Evolutionary conservation across 1,140 invertebrate species (phyloP), one percentile per base, ranked within the genome.

Genomic region (Muscidifurax raptorellus): DNA sequence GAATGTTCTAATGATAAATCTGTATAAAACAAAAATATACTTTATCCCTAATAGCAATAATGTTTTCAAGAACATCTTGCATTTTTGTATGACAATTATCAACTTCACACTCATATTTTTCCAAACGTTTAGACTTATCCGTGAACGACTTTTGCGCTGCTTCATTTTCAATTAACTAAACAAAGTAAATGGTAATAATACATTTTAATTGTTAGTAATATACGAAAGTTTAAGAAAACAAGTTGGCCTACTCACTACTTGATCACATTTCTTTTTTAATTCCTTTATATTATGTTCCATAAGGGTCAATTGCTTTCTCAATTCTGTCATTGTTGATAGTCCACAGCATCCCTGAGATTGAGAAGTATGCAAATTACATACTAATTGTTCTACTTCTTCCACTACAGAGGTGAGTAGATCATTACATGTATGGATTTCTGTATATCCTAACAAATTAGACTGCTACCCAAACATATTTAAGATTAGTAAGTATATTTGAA

Each of bases 81-180:
- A 93, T 92, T 86, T 91, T 92, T 4, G 88, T 89, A 66, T 93
- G 91, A 30, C 90, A 88, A 79, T 82, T 86, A 86, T 93, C 91
- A 27, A 93, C 28, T 88, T 93, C 90, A 69, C 85, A 87, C 85
- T 93, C 90, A n/a, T 91, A 83, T 81, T 90, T 92, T 76, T 89
- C 86, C 7, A 93, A 82, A 64, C 86, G 89, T 76, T 89, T 81
- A 64, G 88, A 86, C 22, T 86, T 88, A 82, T 92, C 88, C 2
- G 82, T 80, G 66, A 90, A 90, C 18, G 85, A 86, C 12, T 88
- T 88, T 80, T 92, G 88, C 7, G 88, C 82, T 7, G 76, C 59
- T 80, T 88, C 86, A 80, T 91, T 90, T 72, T 90, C 88, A 66
- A 87, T 78, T 15, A 92, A 69, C 92, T 93, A 52, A 86, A 82